Conservation (phyloP, 2,888 invertebrate species). For the Pecten maximus region DNA sequence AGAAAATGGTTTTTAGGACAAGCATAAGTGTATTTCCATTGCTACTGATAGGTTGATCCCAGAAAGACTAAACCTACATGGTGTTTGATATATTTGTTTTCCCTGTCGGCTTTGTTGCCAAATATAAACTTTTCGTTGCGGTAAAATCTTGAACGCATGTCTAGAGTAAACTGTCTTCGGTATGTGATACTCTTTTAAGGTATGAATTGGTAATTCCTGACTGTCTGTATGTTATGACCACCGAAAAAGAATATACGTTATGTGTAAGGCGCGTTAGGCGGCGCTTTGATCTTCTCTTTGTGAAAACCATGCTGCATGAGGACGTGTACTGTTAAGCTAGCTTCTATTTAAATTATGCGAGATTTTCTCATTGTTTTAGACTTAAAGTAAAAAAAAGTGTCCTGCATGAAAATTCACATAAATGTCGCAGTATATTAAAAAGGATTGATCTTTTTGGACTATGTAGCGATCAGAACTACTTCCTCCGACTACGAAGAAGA, state of each 20-base stretch:
- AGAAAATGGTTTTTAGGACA: neutral
- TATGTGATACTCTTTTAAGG: neutral
- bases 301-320: neutral
- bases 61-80: neutral
- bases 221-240: neutral
- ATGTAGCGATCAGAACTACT: too few species aligned
- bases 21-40: neutral
- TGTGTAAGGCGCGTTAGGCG: neutral
- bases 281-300: neutral
- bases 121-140: neutral
- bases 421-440: too few species aligned
- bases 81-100: neutral
- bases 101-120: neutral
- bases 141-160: neutral
- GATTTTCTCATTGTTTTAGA: too few species aligned
- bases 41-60: neutral
- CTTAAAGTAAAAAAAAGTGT: too few species aligned
- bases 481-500: too few species aligned
- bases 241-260: neutral
- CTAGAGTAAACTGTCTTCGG: neutral
- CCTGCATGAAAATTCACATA: too few species aligned
- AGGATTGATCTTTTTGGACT: too few species aligned
- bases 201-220: neutral
- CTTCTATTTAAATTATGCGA: too few species aligned
- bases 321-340: neutral